Percentiles rank a stretch among this genome's conserved stretches.
Conservation (phyloP, 2,888 invertebrate genomes). For the Hypena proboscidalis region DNA sequence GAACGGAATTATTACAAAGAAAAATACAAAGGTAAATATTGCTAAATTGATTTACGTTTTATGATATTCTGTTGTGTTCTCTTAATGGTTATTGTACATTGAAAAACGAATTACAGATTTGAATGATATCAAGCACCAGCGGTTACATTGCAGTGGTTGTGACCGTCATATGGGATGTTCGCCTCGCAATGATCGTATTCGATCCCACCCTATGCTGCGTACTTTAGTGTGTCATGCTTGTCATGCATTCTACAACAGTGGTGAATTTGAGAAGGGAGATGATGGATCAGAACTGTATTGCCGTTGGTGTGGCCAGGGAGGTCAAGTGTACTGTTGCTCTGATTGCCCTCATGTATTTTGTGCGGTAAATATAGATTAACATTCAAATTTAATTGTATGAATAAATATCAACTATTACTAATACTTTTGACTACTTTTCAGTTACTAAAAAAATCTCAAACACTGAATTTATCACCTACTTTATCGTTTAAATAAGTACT, state of each 20-base stretch:
- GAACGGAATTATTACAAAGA: constrained; percentile 81
- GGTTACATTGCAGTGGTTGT: constrained; percentile 91
- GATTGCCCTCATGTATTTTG: constrained; percentile 91
- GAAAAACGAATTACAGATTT: constrained; percentile 78
- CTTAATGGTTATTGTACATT: neutral
- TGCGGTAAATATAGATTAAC: constrained; percentile 75
- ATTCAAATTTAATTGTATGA: too few relatives aligned
- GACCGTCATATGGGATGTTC: constrained; percentile 91
- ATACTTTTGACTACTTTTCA: too few relatives aligned
- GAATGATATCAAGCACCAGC: constrained; percentile 83
- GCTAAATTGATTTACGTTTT: neutral
- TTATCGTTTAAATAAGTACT: too few relatives aligned
- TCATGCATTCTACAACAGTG: constrained; percentile 91
- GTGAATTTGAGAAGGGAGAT: constrained; percentile 93
- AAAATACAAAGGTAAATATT: constrained; percentile 73
- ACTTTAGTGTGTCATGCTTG: constrained; percentile 90
- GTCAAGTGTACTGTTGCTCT: constrained; percentile 92
- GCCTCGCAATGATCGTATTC: constrained; percentile 87
- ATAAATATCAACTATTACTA: too few relatives aligned
- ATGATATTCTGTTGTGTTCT: neutral
- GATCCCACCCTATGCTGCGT: constrained; percentile 89
- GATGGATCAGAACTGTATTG: constrained; percentile 94
- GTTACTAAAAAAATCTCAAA: too few relatives aligned
- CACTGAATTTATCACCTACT: too few relatives aligned
- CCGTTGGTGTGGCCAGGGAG: constrained; percentile 93